Base-by-base conservation (phyloP, 2,797 vertebrate genomes). In the Betta splendens region DNA sequence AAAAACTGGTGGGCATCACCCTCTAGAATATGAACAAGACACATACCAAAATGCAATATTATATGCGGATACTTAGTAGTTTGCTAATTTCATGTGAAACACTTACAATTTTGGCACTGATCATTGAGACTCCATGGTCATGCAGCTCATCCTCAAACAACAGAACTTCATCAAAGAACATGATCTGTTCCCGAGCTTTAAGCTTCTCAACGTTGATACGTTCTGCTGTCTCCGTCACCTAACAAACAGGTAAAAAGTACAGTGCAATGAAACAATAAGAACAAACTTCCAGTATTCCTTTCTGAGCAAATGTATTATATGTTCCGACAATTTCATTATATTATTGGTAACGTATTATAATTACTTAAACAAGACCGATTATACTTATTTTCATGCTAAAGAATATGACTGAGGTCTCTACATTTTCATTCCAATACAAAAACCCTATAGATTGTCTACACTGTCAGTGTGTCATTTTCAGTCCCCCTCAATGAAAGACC, bases 1-100 rank as follows among this genome's bases (percentile, higher is more conserved):
- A 99, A 86, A 98, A 98, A 59, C 96, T 94, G 54, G 95, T 96
- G 70, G 97, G 97, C 97, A 98, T 99, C 66, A 98, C 96, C 86
- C 97, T 94, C 96, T 98, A 87, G 29, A 77, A 28, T 13, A 55
- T 11, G 10, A 37, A 45, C 12, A 45, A 17, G 12, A 65, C 9
- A 59, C 18, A 39, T 5, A 50, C 11, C 2, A 33, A 39, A 25
- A 38, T 6, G 6, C 52, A 12, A 16, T n/a, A 7, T n/a, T 23
- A 5, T 16, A 9, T 44, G 36, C 9, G 2, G 1, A 18, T 36
- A 9, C 8, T 7, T 3, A 12, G 11, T 6, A 50, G n/a, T 36
- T 1, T 47, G 12, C 12, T 20, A 10, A n/a, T n/a, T 45, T n/a
- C 6, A 40, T 7, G 31, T 17, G 1, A 5, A 38, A 5, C 13